Conservation (phyloP, 1,140 invertebrate species). For the Antheraea mylitta region DNA sequence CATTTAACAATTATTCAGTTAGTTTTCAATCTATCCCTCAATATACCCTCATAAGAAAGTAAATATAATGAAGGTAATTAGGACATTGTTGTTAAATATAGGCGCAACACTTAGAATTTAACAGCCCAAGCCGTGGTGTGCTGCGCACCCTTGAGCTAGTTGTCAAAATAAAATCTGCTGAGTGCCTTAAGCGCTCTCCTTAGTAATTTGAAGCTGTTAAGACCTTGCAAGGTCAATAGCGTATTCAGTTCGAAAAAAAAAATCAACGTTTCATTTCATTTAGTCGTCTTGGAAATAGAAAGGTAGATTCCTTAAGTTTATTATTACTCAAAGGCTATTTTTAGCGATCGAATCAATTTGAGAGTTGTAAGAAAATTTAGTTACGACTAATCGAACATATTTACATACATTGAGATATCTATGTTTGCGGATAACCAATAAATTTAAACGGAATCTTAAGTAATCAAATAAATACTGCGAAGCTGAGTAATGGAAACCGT, state of each 20-base stretch:
- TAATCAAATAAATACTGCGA: background rate
- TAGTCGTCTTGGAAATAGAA: background rate
- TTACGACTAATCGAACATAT: conserved; percentile 8
- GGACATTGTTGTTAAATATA: background rate
- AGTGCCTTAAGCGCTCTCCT: too few species aligned
- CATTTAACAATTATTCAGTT: too few species aligned
- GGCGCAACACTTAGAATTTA: background rate
- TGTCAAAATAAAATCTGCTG: too few species aligned
- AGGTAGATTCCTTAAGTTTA: background rate
- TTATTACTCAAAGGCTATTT: conserved; percentile 12
- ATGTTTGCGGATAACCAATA: conserved; percentile 8
- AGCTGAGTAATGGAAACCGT: background rate
- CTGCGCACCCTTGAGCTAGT: too few species aligned
- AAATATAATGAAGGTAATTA: background rate
- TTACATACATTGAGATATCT: background rate
- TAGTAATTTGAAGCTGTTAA: too few species aligned
- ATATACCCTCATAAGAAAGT: background rate
- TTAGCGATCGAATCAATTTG: conserved; percentile 9
- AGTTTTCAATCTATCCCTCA: background rate
- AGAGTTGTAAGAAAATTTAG: conserved; percentile 7
- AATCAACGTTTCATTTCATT: background rate
- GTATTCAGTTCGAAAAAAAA: too few species aligned
- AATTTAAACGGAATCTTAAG: background rate
- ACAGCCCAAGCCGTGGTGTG: too few species aligned
- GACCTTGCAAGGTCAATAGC: too few species aligned